These are phyloP conservation scores for Cheilosia impressa DNA, from an alignment of 2,888 invertebrate species.

Conservation along the genomic window DNA sequence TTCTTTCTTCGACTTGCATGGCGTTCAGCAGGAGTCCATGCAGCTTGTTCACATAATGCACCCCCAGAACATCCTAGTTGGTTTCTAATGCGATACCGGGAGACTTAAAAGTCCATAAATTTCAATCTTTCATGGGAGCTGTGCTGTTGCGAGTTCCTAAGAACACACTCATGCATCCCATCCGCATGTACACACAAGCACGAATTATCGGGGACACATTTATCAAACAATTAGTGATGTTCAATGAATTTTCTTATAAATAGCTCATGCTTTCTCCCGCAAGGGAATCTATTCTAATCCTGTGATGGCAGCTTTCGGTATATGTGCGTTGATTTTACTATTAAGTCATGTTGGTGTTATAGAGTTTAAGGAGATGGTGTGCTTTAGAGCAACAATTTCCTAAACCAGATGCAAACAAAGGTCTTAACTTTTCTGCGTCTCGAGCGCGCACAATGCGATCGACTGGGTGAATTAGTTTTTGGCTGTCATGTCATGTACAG, in stretches of 20 bases:
- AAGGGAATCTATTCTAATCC: constrained; percentile 15
- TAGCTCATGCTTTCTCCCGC: constrained; percentile 13
- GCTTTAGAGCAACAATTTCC: constrained; percentile 28
- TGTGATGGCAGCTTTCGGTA: constrained; percentile 6
- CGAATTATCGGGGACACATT: constrained; percentile 45
- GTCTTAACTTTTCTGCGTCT: constrained; percentile 24
- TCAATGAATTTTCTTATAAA: constrained; percentile 62
- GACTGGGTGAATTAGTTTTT: constrained; percentile 22
- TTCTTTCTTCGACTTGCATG: constrained; percentile 8
- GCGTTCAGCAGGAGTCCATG: not conserved
- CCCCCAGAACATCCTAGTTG: not conserved
- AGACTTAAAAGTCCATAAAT: constrained; percentile 59
- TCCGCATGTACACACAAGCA: not conserved
- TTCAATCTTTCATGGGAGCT: constrained; percentile 37
- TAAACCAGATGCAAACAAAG: constrained; percentile 42
- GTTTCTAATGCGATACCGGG: constrained; percentile 30
- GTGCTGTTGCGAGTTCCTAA: constrained; percentile 37
- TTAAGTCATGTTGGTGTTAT: not conserved
- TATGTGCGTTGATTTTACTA: constrained; percentile 32
- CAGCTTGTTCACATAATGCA: constrained; percentile 12
- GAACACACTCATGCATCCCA: constrained; percentile 18
- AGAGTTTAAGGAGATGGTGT: not conserved
- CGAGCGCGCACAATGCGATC: constrained; percentile 12
- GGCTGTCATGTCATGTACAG: not conserved
- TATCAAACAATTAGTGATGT: constrained; percentile 66